Base-by-base conservation (phyloP, 2,888 invertebrate species). In the Dicycla oo region DNA sequence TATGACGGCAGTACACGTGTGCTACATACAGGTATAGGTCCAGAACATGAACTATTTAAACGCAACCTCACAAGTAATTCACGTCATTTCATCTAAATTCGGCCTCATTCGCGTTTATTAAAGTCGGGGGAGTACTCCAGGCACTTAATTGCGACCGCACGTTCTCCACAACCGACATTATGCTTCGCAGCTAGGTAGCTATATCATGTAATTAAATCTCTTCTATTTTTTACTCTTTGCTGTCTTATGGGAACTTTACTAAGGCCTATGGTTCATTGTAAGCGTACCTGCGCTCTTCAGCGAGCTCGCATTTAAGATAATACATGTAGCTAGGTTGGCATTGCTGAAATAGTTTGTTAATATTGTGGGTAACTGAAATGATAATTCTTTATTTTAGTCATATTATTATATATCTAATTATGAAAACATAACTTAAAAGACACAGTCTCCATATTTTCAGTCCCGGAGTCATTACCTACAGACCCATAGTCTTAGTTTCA, bases 121-220 rank as follows among this genome's bases (percentile, higher is more conserved):
- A 77, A 74, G 73, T 62, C 70, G 56, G 26, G 54, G 56, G 64
- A 63, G 60, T 69, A 34, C 73, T 70, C 23, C 49, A 63, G 71
- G 71, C 67, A 80, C 67, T 74, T 78, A 80, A 83, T 83, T 80
- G 75, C 81, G 56, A 74, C 80, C 78, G 72, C 83, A 76, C 64
- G 71, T 64, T 54, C 69, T 72, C 51, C 54, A 60, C 67, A 73
- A 7, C 63, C 73, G 51, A 65, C 74, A 54, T 73, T 64, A 75
- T 57, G 40, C n/a, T 61, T n/a, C 43, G 11, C 18, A 74, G 47
- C 43, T 60, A 40, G 26, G 26, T 62, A 56, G n/a, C 20, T 73
- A 67, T 34, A 40, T 20, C 60, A 53, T 34, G 61, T 65, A 76
- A 79, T 79, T 72, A 76, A 80, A 79, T 79, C 76, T 76, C 66